These are phyloP conservation scores for Tenthredo livida DNA, from an alignment of 2,888 invertebrate genomes.

Conservation along the genomic window DNA sequence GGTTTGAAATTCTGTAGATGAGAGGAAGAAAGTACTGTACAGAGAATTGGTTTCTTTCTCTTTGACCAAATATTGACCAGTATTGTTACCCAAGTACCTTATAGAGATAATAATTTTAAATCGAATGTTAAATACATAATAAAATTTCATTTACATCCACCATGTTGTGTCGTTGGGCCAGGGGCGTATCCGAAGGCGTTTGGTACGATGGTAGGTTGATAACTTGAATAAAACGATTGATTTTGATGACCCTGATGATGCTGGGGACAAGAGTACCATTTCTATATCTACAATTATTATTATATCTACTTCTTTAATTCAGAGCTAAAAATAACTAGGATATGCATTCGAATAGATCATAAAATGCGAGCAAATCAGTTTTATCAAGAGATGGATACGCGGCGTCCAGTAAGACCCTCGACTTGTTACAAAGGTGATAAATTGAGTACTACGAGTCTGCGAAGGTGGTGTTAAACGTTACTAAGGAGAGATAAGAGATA, in stretches of 20 bases:
- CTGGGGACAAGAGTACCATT: conserved; percentile 58
- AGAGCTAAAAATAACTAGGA: not conserved
- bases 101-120: not conserved
- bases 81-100: not conserved
- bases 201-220: conserved; percentile 65
- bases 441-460: not conserved
- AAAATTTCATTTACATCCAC: conserved; percentile 65
- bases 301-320: too few relatives aligned
- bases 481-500: conserved; percentile 5
- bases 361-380: not conserved
- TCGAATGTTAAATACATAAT: not conserved
- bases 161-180: conserved; percentile 63
- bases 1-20: not conserved
- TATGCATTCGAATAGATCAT: not conserved
- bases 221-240: conserved; percentile 66
- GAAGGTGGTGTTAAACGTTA: conserved; percentile 37
- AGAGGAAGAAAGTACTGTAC: too few relatives aligned
- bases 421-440: not conserved
- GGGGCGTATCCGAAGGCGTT: conserved; percentile 66
- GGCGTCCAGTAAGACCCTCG: not conserved
- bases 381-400: too few relatives aligned
- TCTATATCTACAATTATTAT: too few relatives aligned
- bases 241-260: conserved; percentile 72
- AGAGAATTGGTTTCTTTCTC: not conserved
- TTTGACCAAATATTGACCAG: not conserved